Evolutionary conservation across 2,888 invertebrate genomes (phyloP).

Genomic region (Agrotis segetum): DNA sequence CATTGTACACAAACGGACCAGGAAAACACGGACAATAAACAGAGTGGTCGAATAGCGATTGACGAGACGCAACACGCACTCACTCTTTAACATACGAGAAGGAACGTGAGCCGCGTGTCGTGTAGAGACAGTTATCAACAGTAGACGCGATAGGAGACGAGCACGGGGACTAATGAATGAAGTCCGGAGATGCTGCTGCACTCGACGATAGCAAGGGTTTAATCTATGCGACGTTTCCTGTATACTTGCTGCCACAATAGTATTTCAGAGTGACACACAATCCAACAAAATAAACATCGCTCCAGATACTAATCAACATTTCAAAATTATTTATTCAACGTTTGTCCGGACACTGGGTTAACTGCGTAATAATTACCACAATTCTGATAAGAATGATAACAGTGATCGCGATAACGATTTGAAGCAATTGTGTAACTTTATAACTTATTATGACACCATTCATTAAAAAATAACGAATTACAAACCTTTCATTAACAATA

Average conservation of each 20-base stretch:
- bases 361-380: slow-evolving; percentile 57
- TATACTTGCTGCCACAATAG: slow-evolving; percentile 22
- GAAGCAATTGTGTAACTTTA: slow-evolving; percentile 49
- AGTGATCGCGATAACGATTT: slow-evolving; percentile 50
- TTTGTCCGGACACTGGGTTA: slow-evolving; percentile 47
- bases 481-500: slow-evolving; percentile 50
- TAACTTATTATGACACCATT: slow-evolving; percentile 42
- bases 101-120: slow-evolving; percentile 57
- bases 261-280: slow-evolving; percentile 21
- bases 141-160: slow-evolving; percentile 76
- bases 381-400: slow-evolving; percentile 50
- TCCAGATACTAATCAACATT: slow-evolving; percentile 28
- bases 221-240: slow-evolving; percentile 42
- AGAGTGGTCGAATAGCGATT: slow-evolving; percentile 66
- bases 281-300: slow-evolving; percentile 25
- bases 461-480: slow-evolving; percentile 34
- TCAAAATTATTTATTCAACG: slow-evolving; percentile 41
- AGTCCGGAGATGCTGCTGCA: slow-evolving; percentile 62
- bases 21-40: slow-evolving; percentile 72
- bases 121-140: slow-evolving; percentile 73
- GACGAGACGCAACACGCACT: slow-evolving; percentile 69
- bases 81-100: slow-evolving; percentile 62
- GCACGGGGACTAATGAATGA: slow-evolving; percentile 75
- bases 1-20: slow-evolving; percentile 67
- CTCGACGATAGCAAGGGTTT: slow-evolving; percentile 41